Evolutionary conservation across 2,888 invertebrate species (phyloP).

Genomic region (Ochropacha duplaris): DNA sequence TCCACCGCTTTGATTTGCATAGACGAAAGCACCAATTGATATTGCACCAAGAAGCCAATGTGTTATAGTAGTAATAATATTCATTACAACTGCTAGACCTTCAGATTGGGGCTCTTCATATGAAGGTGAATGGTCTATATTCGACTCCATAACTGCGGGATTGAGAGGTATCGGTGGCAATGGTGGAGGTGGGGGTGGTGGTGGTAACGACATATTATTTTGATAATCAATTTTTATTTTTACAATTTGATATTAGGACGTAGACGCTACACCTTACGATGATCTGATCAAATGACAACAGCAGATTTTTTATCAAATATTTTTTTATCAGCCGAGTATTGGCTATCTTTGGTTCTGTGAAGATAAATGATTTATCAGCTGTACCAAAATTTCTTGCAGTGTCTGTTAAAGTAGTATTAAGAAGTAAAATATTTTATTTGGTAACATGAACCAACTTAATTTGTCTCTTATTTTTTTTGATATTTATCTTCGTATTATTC

Average conservation of each 20-base stretch:
- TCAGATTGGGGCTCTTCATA: conserved; percentile 15
- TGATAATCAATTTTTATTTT: neutral
- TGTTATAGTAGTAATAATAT: conserved; percentile 38
- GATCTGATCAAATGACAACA: neutral
- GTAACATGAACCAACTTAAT: too few relatives aligned
- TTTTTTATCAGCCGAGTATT: neutral
- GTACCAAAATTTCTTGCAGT: neutral
- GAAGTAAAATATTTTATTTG: neutral
- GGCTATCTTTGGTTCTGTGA: neutral
- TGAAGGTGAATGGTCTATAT: neutral
- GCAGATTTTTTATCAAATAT: neutral
- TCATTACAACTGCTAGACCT: conserved; percentile 28
- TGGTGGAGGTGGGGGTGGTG: neutral
- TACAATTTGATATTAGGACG: neutral
- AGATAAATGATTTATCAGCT: conserved; percentile 5
- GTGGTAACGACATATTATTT: conserved; percentile 1
- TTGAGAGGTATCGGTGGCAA: conserved; percentile 1
- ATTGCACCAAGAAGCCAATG: conserved; percentile 45
- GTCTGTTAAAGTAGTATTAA: neutral
- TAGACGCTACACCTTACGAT: neutral
- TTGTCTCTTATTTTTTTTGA: too few relatives aligned
- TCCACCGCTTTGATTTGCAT: conserved; percentile 14
- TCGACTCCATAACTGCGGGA: neutral
- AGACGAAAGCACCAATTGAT: conserved; percentile 33
- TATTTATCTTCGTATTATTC: too few relatives aligned